These are phyloP conservation scores for Paratrypauchen microcephalus DNA, from an alignment of 2,797 vertebrate genomes.

Conservation along the genomic window DNA sequence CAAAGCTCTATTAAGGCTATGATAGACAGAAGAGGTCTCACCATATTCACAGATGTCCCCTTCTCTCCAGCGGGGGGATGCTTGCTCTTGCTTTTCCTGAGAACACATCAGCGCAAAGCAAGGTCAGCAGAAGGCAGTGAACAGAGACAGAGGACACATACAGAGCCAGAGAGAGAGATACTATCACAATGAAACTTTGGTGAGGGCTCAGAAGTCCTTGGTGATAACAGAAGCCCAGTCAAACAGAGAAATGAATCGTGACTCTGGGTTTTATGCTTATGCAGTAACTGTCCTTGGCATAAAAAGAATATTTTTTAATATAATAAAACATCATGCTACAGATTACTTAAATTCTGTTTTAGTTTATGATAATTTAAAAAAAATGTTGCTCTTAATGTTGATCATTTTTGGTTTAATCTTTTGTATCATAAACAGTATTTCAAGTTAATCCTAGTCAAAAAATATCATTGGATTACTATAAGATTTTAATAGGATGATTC, in stretches of 20 bases:
- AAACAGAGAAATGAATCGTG: slow-evolving; percentile 34
- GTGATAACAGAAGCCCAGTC: slow-evolving; percentile 49
- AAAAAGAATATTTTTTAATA: slow-evolving; percentile 11
- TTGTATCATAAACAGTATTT: not conserved
- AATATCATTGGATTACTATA: too few species aligned
- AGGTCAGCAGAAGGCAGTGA: slow-evolving; percentile 57
- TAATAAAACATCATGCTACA: slow-evolving; percentile 2
- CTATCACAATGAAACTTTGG: slow-evolving; percentile 55
- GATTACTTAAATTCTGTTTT: not conserved
- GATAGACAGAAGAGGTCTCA: slow-evolving; percentile 48
- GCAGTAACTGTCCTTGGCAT: slow-evolving; percentile 40
- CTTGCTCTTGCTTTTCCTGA: slow-evolving; percentile 81
- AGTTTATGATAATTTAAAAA: too few species aligned
- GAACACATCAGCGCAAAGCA: slow-evolving; percentile 50
- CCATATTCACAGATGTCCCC: slow-evolving; percentile 76
- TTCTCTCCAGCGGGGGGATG: slow-evolving; percentile 75
- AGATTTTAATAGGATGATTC: too few species aligned
- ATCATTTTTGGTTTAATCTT: not conserved
- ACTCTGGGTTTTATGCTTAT: slow-evolving; percentile 41
- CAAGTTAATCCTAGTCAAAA: not conserved
- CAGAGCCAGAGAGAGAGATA: slow-evolving; percentile 44
- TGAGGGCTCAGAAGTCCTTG: slow-evolving; percentile 56
- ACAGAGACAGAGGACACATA: slow-evolving; percentile 49
- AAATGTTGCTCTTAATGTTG: too few species aligned
- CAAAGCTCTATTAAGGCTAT: too few species aligned